These are phyloP conservation scores for Xanthorhoe spadicearia DNA, from an alignment of 2,888 invertebrate species.

Conservation along the genomic window DNA sequence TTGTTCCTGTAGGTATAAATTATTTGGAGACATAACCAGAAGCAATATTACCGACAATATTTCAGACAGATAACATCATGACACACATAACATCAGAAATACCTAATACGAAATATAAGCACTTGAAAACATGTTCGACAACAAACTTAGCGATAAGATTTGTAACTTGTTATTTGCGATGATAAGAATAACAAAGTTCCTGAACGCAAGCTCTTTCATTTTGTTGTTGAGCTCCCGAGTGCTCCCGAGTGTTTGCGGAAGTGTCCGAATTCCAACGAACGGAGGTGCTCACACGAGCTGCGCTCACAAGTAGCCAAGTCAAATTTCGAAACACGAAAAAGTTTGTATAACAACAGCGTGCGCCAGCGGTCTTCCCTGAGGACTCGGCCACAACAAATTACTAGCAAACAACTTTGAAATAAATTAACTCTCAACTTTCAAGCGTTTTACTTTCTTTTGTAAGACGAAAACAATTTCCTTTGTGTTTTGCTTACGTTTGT, in stretches of 20 bases:
- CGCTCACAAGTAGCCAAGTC: constrained; percentile 63
- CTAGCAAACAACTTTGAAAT: constrained; percentile 82
- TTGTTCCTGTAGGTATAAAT: not conserved
- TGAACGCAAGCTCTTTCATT: constrained; percentile 38
- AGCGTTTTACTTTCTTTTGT: constrained; percentile 79
- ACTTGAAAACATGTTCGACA: constrained; percentile 12
- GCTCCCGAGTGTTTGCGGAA: constrained; percentile 32
- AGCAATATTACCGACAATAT: not conserved
- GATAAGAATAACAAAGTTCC: constrained; percentile 34
- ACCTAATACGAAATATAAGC: not conserved
- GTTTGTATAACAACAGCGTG: constrained; percentile 69
- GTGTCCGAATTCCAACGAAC: constrained; percentile 46
- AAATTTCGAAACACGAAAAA: constrained; percentile 74
- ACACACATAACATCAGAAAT: not conserved
- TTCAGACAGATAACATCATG: not conserved
- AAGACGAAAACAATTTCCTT: constrained; percentile 77
- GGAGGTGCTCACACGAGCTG: constrained; percentile 54
- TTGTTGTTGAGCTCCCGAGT: constrained; percentile 35
- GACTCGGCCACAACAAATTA: constrained; percentile 81
- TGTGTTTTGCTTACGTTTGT: constrained; percentile 67
- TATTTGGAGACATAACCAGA: not conserved
- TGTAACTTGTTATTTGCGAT: constrained; percentile 24
- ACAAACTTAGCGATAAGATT: constrained; percentile 22
- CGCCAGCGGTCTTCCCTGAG: constrained; percentile 69
- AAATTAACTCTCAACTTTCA: constrained; percentile 83